These are phyloP conservation scores for Pediacus dermestoides DNA, from an alignment of 2,888 invertebrate genomes.

Conservation along the genomic window DNA sequence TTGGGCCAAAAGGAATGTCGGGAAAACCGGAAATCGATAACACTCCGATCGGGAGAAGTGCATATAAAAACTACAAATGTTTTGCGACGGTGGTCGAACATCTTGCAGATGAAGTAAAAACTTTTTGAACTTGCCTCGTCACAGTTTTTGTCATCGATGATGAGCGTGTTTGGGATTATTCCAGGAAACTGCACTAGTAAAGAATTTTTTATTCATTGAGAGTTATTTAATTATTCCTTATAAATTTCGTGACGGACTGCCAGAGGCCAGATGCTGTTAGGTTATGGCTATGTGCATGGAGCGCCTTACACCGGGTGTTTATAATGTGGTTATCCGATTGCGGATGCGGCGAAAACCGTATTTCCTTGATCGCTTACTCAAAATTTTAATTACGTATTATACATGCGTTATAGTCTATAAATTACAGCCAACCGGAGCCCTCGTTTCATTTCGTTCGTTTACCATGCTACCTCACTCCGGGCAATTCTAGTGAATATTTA, in stretches of 20 bases:
- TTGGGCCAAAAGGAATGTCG: too few species aligned
- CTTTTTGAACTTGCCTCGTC: constrained; percentile 38
- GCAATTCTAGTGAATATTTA: too few species aligned
- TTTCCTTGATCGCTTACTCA: constrained; percentile 42
- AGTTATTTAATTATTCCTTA: constrained; percentile 1
- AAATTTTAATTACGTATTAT: constrained; percentile 49
- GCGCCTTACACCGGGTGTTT: constrained; percentile 45
- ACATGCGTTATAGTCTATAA: constrained; percentile 48
- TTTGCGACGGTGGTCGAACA: constrained; percentile 33
- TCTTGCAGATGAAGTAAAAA: constrained; percentile 37
- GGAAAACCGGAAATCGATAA: constrained; percentile 8
- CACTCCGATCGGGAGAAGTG: constrained; percentile 21
- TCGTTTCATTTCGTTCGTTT: not conserved
- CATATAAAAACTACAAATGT: constrained; percentile 19
- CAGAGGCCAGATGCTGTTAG: constrained; percentile 21
- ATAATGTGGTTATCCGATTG: constrained; percentile 47
- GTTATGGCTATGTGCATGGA: too few species aligned
- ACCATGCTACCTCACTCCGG: too few species aligned
- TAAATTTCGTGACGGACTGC: constrained; percentile 7
- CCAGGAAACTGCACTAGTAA: too few species aligned
- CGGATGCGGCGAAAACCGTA: constrained; percentile 39
- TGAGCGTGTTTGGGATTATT: constrained; percentile 37
- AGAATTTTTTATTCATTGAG: too few species aligned
- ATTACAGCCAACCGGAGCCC: constrained; percentile 33
- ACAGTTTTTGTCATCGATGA: constrained; percentile 42